Evolutionary conservation across 2,888 invertebrate species (phyloP), one percentile per base, ranked within the genome.

Genomic region (Melieria omissa): DNA sequence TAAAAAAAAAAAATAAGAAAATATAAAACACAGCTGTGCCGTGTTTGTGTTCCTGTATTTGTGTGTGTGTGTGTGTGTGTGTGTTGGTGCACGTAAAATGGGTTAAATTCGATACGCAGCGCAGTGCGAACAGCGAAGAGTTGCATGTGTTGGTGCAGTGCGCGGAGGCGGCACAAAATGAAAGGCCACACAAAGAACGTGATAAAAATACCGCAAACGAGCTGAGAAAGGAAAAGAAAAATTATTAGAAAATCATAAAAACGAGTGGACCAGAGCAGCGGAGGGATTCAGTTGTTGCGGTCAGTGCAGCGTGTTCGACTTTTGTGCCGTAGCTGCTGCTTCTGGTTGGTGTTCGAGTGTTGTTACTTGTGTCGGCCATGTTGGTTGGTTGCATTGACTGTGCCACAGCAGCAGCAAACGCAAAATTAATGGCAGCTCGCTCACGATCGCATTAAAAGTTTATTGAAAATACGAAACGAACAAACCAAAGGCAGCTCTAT

Each of bases 401-500:
- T 29, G 29, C 3, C 29, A 29, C 29, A 29, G 29, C 29, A 29
- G 29, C 29, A 29, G 29, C 29, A 29, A 29, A 29, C 29, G 29
- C 29, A 54, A 65, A 4, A 45, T 16, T 29, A 14, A 14, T 47
- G 29, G 57, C 14, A 42, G 47, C 29, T 44, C 29, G 47, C 57
- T 66, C 57, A 57, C 57, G 57, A 47, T 57, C 46, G 16, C 14
- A 66, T 66, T 66, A 66, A 66, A 66, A 66, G 47, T 66, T 66
- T 57, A 66, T 66, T 66, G 66, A 66, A 66, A 58, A 58, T 45
- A 47, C 46, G 57, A 29, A 29, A 29, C 29, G 29, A 29, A 29
- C 29, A 29, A 29, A 29, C 29, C 29, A 29, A 29, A 1, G 29
- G 29, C 29, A 29, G 29, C 29, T 29, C 29, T 29, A 3, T 29